Conservation (phyloP, 1,140 invertebrate genomes). For the Drosophila orena region DNA sequence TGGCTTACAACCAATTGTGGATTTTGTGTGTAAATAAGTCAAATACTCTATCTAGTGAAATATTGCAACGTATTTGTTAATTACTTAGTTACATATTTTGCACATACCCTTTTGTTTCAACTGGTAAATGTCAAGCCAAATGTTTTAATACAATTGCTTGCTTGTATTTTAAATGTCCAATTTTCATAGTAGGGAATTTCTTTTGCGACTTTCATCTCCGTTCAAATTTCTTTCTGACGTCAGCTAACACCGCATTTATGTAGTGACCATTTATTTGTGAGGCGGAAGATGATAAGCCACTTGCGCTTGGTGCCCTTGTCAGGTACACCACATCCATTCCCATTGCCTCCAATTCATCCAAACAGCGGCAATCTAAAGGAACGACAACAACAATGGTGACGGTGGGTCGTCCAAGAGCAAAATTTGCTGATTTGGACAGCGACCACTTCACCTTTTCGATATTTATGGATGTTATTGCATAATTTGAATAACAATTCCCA, state of each 20-base stretch:
- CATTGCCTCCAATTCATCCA: background rate
- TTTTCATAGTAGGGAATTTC: background rate
- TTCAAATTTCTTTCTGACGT: constrained; percentile 31
- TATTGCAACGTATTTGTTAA: background rate
- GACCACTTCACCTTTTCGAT: constrained; percentile 32
- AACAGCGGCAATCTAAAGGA: constrained; percentile 12
- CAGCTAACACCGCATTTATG: constrained; percentile 25
- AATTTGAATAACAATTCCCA: constrained; percentile 47
- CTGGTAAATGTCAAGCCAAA: no score
- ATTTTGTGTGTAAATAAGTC: no score
- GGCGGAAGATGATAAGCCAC: constrained; percentile 45
- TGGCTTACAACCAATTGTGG: background rate
- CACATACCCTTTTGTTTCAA: background rate
- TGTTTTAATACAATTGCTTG: no score
- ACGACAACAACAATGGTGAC: no score
- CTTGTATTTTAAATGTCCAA: no score
- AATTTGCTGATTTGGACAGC: constrained; percentile 11
- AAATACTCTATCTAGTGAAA: background rate
- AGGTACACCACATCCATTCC: constrained; percentile 9
- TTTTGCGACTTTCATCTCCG: constrained; percentile 2
- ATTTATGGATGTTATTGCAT: constrained; percentile 42
- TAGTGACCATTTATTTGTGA: constrained; percentile 2
- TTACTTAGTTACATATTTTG: background rate
- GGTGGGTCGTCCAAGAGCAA: constrained; percentile 10
- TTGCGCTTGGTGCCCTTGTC: constrained; percentile 10